A percentile compares a stretch with the other conserved stretches of the same genome.
These are phyloP conservation scores for Theretra japonica DNA, from an alignment of 2,888 invertebrate genomes.

Conservation along the genomic window DNA sequence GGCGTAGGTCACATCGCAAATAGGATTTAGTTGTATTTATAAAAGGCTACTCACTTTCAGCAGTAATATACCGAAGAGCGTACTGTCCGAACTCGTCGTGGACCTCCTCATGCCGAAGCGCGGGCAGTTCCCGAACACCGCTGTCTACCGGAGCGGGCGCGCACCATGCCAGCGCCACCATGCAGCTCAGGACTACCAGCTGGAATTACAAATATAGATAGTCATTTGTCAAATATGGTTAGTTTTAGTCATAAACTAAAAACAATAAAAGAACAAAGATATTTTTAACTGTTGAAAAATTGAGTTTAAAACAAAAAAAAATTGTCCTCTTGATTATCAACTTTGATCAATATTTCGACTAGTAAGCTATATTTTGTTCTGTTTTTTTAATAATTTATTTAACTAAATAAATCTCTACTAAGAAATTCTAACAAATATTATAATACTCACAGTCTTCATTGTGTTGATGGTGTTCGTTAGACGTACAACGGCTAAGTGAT, in stretches of 20 bases:
- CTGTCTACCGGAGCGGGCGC: conserved; percentile 41
- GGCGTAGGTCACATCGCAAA: too few species aligned
- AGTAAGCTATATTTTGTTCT: too few species aligned
- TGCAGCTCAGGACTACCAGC: conserved; percentile 50
- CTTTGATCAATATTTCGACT: neutral
- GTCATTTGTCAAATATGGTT: too few species aligned
- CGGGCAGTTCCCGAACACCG: conserved; percentile 49
- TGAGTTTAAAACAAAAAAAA: neutral
- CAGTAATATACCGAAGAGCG: conserved; percentile 58
- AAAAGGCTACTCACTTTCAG: conserved; percentile 62
- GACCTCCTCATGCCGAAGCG: conserved; percentile 57
- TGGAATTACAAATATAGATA: conserved; percentile 34
- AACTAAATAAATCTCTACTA: neutral
- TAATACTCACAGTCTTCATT: conserved; percentile 48
- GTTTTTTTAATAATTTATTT: neutral
- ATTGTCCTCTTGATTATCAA: neutral
- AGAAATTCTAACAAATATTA: conserved; percentile 6
- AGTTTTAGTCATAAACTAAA: too few species aligned
- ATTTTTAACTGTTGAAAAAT: too few species aligned
- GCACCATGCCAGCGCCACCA: conserved; percentile 45
- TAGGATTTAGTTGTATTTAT: too few species aligned
- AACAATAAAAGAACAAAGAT: too few species aligned
- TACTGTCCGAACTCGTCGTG: conserved; percentile 62
- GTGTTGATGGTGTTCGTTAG: conserved; percentile 27
- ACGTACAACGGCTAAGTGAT: conserved; percentile 19